Evolutionary conservation across 2,113 vertebrate species (phyloP), one percentile per base, ranked within the genome.

Genomic region (Psettodes erumei): DNA sequence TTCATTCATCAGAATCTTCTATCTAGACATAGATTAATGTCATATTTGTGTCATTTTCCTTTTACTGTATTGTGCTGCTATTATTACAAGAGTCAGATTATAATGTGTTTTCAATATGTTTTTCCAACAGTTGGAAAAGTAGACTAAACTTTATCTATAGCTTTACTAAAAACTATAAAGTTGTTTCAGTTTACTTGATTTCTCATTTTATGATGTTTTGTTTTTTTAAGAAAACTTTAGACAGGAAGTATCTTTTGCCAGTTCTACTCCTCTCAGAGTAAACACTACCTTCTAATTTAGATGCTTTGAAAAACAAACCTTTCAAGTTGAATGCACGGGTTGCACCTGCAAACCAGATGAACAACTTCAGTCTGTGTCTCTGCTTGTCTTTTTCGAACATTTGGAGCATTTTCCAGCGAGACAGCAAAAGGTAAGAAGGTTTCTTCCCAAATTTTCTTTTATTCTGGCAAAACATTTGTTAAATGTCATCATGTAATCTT

Each of bases 401-500:
- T 16, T 38, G 13, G 1, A 53, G n/a, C 58, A 83, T 48, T 83
- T 38, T 19, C 12, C 45, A 40, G 19, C 42, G 21, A 58, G 35
- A 43, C 61, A 55, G 50, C 50, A 45, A 25, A 48, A 59, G 77
- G 77, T 77, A 73, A 76, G 37, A 6, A 18, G 3, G 50, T 61
- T 30, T 38, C 21, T 21, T 51, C 8, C 7, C 2, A 0, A 21
- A 5, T 2, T 21, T 32, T 19, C 1, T 53, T 58, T 16, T n/a
- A 32, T n/a, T 42, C 3, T 15, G 13, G 2, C 30, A 1, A 32
- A 16, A 21, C 16, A 42, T 42, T 42, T 21, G 9, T 37, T 35
- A 21, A n/a, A n/a, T 18, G 12, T 25, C 21, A n/a, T 8, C 11
- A 37, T 16, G 16, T 23, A 19, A 19, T n/a, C 19, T 45, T 45